Base-by-base conservation (phyloP, 2,113 vertebrate species). In the Bubo blakistoni region DNA sequence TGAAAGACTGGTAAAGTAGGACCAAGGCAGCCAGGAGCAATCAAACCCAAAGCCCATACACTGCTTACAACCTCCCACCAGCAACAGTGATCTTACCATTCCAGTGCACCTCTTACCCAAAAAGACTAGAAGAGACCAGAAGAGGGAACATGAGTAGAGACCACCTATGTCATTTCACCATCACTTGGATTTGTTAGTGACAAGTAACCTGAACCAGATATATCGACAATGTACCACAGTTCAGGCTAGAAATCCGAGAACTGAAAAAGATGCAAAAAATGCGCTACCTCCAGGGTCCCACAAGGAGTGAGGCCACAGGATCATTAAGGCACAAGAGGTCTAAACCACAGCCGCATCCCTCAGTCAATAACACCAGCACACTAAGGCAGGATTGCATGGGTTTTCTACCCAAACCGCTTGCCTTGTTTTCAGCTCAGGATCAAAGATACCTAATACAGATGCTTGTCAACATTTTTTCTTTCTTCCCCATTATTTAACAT, bases 11-110 rank as follows among this genome's bases (percentile, higher is more conserved):
- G 6, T 29, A 2, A 40, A 70, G 46, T 16, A 36, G 13, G 11
- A 44, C 7, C 29, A 5, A 59, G 47, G 61, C 79, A 78, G 58
- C 36, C 15, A 30, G 70, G 42, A 67, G 57, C 40, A 49, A 70
- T 19, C 49, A 42, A 70, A 49, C 12, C 55, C 34, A 9, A 36
- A 79, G 51, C 29, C 30, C 63, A 5, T 14, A 15, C 11, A 22
- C 17, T 32, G 4, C 70, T 83, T 32, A 32, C 27, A 4, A 52
- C n/a, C 10, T 29, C 27, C 27, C 81, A 49, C 3, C 42, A 61
- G 21, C 13, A 79, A 2, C n/a, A 10, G 13, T 0, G 0, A 66
- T 16, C 87, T 17, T 32, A 3, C 15, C 38, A 26, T 38, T 57
- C 74, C 59, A 36, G 7, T 3, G 18, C 26, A 34, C 21, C 32